Evolutionary conservation across 2,797 vertebrate genomes (phyloP), one percentile per base, ranked within the genome.

Genomic region (Falco naumanni): DNA sequence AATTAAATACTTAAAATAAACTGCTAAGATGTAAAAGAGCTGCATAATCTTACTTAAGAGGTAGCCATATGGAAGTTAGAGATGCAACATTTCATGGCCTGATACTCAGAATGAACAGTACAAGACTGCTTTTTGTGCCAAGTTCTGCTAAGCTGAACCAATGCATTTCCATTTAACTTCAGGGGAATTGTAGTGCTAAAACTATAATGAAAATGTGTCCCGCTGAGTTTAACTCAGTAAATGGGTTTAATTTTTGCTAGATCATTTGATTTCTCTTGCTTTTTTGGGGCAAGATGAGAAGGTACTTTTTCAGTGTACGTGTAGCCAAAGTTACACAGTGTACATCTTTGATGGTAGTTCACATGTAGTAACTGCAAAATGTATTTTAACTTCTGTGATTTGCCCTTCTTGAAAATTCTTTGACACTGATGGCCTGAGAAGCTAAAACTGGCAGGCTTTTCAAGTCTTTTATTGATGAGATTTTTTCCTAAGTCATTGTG

Each of bases 51-150:
- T 60, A 37, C 50, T 88, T 63, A 24, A 59, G 61, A 76, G 81
- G 71, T n/a, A 22, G 92, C 94, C 89, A 92, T 91, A 94, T 93
- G 94, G 96, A 93, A 87, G 71, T 68, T 34, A 59, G 66, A 94
- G 48, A 81, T 59, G 90, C 71, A 87, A 24, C 60, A 4, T 43
- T 77, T 77, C 22, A 70, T 80, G 81, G 71, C 50, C 81, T 92
- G 81, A 33, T 92, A 34, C 86, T 94, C 26, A 25, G 60, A 59
- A 68, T 64, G 66, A 13, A n/a, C 74, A 66, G 77, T 14, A 31
- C 39, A 79, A 74, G 53, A 83, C 57, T 74, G 33, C 51, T 90
- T 6, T 10, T 56, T 83, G 68, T 90, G 92, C 88, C 81, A 95
- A 83, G 50, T 69, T 90, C 89, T 95, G 86, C 76, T 60, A 5